phyloP scores from a whole-genome alignment of 2,113 vertebrate genomes.

The Eupsittula cactorum region DNA sequence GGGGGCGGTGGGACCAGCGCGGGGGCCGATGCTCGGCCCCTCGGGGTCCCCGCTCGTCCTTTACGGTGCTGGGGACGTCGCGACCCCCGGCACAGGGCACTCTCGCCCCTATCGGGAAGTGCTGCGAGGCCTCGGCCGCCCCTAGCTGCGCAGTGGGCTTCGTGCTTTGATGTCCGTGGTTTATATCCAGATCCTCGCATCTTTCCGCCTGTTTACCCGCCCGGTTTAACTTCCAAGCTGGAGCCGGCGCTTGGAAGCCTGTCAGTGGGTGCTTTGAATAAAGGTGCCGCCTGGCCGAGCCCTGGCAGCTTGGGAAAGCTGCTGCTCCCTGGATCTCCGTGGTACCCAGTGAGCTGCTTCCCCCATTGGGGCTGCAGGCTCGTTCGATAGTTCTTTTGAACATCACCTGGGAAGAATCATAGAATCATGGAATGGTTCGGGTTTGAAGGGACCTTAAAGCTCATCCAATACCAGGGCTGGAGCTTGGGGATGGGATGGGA shows the following conservation, averaged over 20 bases:
- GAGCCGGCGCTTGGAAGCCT: rapidly evolving
- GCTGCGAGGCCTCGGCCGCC: not conserved
- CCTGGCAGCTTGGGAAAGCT: rapidly evolving
- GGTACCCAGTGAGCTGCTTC: too few relatives aligned
- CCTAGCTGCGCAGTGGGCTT: not conserved
- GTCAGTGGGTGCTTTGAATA: not conserved
- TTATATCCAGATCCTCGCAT: not conserved
- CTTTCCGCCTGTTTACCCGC: not conserved
- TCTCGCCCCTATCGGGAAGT: not conserved
- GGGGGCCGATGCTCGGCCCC: not conserved
- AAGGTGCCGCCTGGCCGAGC: not conserved
- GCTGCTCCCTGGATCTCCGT: rapidly evolving
- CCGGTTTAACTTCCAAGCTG: rapidly evolving
- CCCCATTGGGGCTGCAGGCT: rapidly evolving
- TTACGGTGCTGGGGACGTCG: not conserved
- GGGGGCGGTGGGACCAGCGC: not conserved
- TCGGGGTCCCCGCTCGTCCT: too few relatives aligned
- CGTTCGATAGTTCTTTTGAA: not conserved
- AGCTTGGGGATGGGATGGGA: not conserved
- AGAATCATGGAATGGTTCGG: not conserved
- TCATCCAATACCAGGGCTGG: not conserved
- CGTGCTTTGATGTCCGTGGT: not conserved
- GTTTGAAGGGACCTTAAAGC: not conserved
- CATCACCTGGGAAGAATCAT: not conserved
- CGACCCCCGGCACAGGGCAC: not conserved